phyloP scores from a whole-genome alignment of 2,113 vertebrate genomes.

The Procapra przewalskii region DNA sequence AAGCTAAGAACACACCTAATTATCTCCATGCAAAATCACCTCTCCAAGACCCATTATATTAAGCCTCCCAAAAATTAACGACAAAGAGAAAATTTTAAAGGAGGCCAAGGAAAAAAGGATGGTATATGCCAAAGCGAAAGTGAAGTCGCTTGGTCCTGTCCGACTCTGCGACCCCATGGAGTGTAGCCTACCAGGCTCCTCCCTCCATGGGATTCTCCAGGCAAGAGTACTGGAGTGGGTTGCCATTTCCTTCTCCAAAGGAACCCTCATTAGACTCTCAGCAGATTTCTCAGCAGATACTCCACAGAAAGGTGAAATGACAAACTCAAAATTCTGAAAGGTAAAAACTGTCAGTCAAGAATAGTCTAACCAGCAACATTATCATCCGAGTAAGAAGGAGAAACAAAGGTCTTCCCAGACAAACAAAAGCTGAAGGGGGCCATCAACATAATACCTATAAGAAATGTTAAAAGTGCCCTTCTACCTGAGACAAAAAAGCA shows the following conservation, averaged over 20 bases:
- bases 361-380: background rate
- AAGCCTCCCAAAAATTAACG: background rate
- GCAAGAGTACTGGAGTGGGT: too few relatives aligned
- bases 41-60: background rate
- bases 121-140: background rate
- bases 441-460: background rate
- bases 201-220: too few relatives aligned
- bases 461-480: background rate
- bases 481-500: background rate
- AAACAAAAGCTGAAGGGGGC: background rate
- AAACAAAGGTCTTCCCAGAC: background rate
- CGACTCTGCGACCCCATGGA: too few relatives aligned
- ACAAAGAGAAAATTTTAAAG: background rate
- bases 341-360: background rate
- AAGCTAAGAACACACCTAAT: background rate
- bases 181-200: too few relatives aligned
- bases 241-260: too few relatives aligned
- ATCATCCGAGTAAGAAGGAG: background rate
- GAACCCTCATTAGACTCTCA: background rate
- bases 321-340: background rate
- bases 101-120: background rate
- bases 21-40: background rate
- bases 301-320: background rate
- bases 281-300: background rate
- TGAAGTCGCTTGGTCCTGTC: too few relatives aligned